Evolutionary conservation across 2,888 invertebrate genomes (phyloP).

Genomic region (Abrostola tripartita): DNA sequence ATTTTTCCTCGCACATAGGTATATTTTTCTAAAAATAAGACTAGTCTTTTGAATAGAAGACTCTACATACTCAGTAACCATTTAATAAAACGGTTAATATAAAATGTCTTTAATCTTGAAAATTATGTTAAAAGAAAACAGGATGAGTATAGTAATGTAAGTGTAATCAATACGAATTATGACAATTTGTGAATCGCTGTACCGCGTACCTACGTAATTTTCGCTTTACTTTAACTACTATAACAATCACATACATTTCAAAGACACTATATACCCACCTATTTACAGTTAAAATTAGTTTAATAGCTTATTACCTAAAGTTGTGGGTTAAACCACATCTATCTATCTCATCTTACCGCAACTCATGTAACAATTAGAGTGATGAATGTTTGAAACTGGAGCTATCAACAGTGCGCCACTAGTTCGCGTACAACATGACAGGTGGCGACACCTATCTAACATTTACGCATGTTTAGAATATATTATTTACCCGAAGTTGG

Average conservation of each 20-base stretch:
- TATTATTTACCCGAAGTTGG: constrained; percentile 23
- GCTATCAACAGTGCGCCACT: constrained; percentile 26
- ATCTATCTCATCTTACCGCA: constrained; percentile 40
- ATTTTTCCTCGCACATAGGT: too few species aligned
- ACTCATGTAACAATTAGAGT: constrained; percentile 48
- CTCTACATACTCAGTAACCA: too few species aligned
- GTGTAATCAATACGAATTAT: too few species aligned
- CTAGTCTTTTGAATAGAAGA: too few species aligned
- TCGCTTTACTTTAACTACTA: neutral
- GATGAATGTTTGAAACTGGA: constrained; percentile 48
- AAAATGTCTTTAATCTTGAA: too few species aligned
- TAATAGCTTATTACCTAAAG: constrained; percentile 20
- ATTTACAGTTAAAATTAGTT: neutral
- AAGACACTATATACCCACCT: neutral
- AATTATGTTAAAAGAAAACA: too few species aligned
- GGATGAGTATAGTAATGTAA: too few species aligned
- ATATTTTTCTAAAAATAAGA: too few species aligned
- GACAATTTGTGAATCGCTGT: too few species aligned
- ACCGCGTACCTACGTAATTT: too few species aligned
- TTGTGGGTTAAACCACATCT: constrained; percentile 23
- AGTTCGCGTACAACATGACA: constrained; percentile 36
- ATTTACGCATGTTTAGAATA: constrained; percentile 39
- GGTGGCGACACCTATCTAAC: constrained; percentile 41
- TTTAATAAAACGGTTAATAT: too few species aligned
- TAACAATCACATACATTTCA: neutral